These are phyloP conservation scores for Andrena haemorrhoa DNA, from an alignment of 2,888 invertebrate species.

Conservation along the genomic window DNA sequence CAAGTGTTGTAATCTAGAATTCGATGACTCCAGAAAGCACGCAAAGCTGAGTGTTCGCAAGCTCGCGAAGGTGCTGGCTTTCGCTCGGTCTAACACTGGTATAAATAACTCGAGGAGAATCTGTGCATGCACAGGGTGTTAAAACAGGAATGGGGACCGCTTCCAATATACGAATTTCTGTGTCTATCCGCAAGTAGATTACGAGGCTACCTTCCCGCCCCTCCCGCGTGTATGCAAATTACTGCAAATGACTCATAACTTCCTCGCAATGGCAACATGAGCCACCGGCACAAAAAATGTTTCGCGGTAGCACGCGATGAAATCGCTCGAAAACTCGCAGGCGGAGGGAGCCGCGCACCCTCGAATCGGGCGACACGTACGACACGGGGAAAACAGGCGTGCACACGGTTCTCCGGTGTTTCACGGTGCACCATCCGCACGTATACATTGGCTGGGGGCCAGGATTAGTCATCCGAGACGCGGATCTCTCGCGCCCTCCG, in stretches of 20 bases:
- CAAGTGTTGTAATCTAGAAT: no score
- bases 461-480: conserved; percentile 74
- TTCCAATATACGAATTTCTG: neutral
- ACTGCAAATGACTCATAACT: no score
- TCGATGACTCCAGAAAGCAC: conserved; percentile 35
- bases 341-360: neutral
- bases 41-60: conserved; percentile 16
- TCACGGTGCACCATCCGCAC: conserved; percentile 24
- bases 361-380: conserved; percentile 2
- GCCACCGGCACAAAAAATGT: no score
- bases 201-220: neutral
- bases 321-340: conserved; percentile 15
- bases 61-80: conserved; percentile 29
- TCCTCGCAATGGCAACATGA: no score
- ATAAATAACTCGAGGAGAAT: conserved; percentile 76
- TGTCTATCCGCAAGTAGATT: neutral
- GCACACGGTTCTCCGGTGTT: conserved; percentile 17
- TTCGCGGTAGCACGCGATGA: neutral
- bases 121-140: conserved; percentile 37
- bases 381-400: conserved; percentile 13
- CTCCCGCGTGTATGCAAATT: no score
- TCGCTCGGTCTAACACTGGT: conserved; percentile 56
- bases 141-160: neutral
- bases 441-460: conserved; percentile 68
- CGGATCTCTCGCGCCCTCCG: conserved; percentile 52